Evolutionary conservation across 2,888 invertebrate species (phyloP), one percentile per base, ranked within the genome.

Genomic region (Tetragonisca angustula): DNA sequence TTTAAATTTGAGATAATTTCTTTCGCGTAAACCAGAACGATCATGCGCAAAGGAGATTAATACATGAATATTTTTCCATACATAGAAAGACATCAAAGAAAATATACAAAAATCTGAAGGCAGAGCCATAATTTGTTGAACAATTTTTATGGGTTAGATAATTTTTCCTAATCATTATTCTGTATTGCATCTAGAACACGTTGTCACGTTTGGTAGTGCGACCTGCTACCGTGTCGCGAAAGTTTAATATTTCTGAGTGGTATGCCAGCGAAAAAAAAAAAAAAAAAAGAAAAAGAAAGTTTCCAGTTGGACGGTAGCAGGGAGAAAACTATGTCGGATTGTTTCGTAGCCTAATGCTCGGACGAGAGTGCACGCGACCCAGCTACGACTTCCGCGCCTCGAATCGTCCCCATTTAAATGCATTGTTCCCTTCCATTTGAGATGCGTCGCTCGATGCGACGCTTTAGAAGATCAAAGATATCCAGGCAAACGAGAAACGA

Each of bases 341-440:
- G 84, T 84, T 84, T 84, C 74, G 77, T 75, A 82, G 67, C 67
- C 71, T 71, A 72, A 81, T 81, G 72, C 76, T 61, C 43, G 76
- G 68, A 61, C 70, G 67, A 75, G 70, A 82, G 75, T 75, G 74
- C 70, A 67, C 80, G 80, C 70, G 80, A 82, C 70, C 84, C 78
- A 65, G 74, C 78, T 74, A 78, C 84, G 78, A 71, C 78, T 74
- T 75, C 75, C 84, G 69, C 84, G 69, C 77, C 80, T 70, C 69
- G 83, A 80, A 85, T 85, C 80, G 83, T 80, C 76, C 72, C 83
- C 85, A 80, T 85, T 85, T 85, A 85, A 85, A 85, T 77, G 85
- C 85, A 85, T 85, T 85, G 83, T 85, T 85, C 85, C 62, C 80
- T 80, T 85, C 85, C 83, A 85, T 85, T 83, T 77, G 74, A 83